A percentile compares a stretch with the other conserved stretches of the same genome.
Conservation (phyloP, 2,797 vertebrate genomes). For the Hozukius guyotensis region DNA sequence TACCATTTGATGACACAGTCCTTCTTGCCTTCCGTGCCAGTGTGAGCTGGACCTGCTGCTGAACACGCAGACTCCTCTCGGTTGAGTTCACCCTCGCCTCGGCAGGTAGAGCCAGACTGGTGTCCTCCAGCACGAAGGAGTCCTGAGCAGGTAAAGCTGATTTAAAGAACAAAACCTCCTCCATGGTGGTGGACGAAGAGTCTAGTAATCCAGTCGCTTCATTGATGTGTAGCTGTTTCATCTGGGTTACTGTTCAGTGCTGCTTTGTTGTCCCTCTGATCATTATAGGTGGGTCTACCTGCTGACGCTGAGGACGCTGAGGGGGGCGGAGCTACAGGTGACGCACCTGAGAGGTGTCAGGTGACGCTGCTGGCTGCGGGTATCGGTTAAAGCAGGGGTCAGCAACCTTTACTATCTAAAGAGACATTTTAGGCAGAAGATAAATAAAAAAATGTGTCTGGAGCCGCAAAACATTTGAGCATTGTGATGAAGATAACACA, state of each 20-base stretch:
- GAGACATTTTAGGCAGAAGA: no score
- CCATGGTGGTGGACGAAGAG: conserved; percentile 36
- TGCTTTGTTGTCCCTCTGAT: conserved; percentile 32
- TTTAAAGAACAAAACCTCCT: conserved; percentile 46
- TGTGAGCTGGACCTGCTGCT: conserved; percentile 73
- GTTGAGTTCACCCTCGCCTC: neutral
- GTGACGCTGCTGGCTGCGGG: conserved; percentile 15
- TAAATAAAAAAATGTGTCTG: no score
- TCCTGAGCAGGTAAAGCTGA: conserved; percentile 33
- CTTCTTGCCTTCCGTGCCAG: conserved; percentile 55
- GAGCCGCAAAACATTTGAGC: no score
- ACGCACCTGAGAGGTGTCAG: conserved; percentile 61
- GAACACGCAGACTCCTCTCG: conserved; percentile 56
- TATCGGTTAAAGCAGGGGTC: neutral
- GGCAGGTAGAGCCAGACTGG: conserved; percentile 69
- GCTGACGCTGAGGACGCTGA: neutral
- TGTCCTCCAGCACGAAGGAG: conserved; percentile 37
- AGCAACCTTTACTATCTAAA: no score
- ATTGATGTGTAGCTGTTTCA: neutral
- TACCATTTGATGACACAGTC: conserved; percentile 50
- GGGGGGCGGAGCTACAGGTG: conserved; percentile 57
- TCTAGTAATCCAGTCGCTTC: neutral
- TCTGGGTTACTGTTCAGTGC: neutral
- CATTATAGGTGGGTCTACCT: neutral
- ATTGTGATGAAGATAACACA: no score